Evolutionary conservation across 2,888 invertebrate genomes (phyloP).

Genomic region (Heliconius sara): DNA sequence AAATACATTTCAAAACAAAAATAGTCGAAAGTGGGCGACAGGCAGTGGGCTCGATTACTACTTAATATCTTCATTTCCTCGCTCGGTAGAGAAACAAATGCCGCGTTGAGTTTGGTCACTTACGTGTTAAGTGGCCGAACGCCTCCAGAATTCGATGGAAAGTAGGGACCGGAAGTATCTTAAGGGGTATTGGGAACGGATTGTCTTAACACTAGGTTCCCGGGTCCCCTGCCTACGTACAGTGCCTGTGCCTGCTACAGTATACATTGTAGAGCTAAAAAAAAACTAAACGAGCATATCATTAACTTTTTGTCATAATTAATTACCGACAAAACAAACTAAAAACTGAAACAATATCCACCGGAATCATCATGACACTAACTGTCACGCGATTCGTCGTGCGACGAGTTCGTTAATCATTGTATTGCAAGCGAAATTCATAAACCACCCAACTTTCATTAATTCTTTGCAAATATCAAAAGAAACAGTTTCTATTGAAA

Average conservation of each 20-base stretch:
- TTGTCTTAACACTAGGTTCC: no score
- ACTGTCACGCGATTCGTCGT: constrained; percentile 32
- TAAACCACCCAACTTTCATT: constrained; percentile 16
- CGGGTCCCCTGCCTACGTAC: no score
- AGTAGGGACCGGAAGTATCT: no score
- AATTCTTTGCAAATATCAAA: constrained; percentile 3
- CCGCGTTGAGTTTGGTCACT: no score
- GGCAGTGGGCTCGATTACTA: no score
- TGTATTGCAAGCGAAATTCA: constrained; percentile 23
- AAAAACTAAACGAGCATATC: neutral
- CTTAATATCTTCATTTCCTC: no score
- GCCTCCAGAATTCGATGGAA: no score
- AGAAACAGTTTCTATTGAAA: constrained; percentile 3
- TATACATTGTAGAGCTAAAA: no score
- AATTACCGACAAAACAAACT: neutral
- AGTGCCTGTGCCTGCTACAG: no score
- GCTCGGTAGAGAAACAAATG: no score
- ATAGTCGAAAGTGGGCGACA: neutral
- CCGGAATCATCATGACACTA: constrained; percentile 6
- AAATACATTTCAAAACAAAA: neutral
- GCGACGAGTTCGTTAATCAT: constrained; percentile 32
- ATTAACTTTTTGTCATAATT: neutral
- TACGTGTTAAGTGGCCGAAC: no score
- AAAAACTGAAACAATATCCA: constrained; percentile 15
- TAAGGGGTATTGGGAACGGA: no score